A percentile compares a stretch with the other conserved stretches of the same genome.
phyloP scores from a whole-genome alignment of 2,888 invertebrate species.

The Odiellus spinosus region DNA sequence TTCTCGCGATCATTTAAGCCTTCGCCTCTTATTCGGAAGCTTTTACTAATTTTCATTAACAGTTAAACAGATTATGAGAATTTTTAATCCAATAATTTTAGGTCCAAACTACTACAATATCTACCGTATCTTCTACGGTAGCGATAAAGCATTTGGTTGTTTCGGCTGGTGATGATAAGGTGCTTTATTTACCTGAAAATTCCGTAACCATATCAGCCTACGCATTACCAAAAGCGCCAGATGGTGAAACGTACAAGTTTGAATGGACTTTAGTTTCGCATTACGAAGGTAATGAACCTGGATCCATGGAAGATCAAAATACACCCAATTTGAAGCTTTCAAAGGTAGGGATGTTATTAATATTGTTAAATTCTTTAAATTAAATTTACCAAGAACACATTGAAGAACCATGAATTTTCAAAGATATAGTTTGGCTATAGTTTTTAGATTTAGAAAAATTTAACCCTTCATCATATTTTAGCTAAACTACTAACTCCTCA shows the following conservation, averaged over 20 bases:
- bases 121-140: not conserved
- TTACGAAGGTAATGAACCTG: slow-evolving; percentile 52
- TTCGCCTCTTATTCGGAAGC: no score
- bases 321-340: slow-evolving; percentile 65
- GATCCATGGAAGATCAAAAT: slow-evolving; percentile 62
- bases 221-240: not conserved
- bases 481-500: no score
- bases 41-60: no score
- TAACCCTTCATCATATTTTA: not conserved
- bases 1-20: no score
- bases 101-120: not conserved
- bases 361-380: no score
- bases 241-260: slow-evolving; percentile 52
- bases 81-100: no score
- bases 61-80: no score
- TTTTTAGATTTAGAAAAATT: not conserved
- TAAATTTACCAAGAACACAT: no score
- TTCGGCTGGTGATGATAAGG: not conserved
- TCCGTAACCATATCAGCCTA: not conserved
- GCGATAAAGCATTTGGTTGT: not conserved
- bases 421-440: not conserved
- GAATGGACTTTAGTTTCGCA: slow-evolving; percentile 73
- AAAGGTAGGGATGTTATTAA: slow-evolving; percentile 45
- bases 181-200: not conserved
- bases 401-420: not conserved